phyloP scores from a whole-genome alignment of 64 coral and sea anemone species.

The Platygyra sinensis region DNA sequence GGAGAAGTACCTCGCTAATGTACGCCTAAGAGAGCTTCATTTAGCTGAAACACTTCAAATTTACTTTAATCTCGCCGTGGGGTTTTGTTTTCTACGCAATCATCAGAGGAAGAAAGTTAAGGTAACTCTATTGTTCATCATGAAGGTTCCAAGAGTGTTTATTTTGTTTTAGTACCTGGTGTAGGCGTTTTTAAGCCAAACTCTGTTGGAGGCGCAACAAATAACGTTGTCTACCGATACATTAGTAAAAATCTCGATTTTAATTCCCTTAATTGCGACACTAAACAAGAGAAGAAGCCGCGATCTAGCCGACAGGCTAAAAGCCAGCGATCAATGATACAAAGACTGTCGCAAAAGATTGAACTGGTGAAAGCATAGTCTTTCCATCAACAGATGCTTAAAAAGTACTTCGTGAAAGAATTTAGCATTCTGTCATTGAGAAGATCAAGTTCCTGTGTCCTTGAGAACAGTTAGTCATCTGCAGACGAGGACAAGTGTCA shows the following conservation, averaged over 20 bases:
- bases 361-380: not conserved
- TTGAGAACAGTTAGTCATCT: not conserved
- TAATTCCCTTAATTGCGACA: conserved; percentile 45
- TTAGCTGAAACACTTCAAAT: not conserved
- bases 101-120: not conserved
- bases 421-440: conserved; percentile 17
- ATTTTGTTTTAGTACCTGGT: not conserved
- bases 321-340: not conserved
- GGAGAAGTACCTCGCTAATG: not conserved
- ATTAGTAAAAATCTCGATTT: conserved; percentile 7
- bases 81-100: not conserved
- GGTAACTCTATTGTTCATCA: not conserved
- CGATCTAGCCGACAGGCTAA: conserved; percentile 19
- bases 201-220: conserved; percentile 1
- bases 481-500: not conserved
- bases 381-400: conserved; percentile 16
- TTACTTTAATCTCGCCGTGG: not conserved
- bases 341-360: not conserved
- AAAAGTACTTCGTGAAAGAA: conserved; percentile 19
- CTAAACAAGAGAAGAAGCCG: conserved; percentile 11
- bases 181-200: not conserved
- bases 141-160: not conserved
- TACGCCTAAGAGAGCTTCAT: not conserved
- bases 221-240: not conserved
- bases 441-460: conserved; percentile 11